Evolutionary conservation across 2,888 invertebrate species (phyloP).

Genomic region (Diarsia rubi): DNA sequence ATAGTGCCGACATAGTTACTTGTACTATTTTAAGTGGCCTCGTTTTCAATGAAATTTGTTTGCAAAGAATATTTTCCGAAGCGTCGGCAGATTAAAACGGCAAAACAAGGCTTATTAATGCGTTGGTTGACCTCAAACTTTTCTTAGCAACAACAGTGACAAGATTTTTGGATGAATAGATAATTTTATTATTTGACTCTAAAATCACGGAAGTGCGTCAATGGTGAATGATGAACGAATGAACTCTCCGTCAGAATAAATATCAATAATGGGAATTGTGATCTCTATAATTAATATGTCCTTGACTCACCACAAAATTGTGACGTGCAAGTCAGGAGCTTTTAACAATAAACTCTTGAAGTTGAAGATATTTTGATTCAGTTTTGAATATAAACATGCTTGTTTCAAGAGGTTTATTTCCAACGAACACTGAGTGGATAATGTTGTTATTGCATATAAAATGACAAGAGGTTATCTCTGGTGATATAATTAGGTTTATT

Average conservation of each 20-base stretch:
- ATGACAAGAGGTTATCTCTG: slow-evolving; percentile 59
- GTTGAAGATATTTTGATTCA: slow-evolving; percentile 38
- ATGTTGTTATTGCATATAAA: slow-evolving; percentile 50
- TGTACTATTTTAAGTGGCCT: slow-evolving; percentile 63
- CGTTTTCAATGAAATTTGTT: slow-evolving; percentile 49
- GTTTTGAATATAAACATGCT: slow-evolving; percentile 38
- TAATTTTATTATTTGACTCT: slow-evolving; percentile 24
- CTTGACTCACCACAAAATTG: slow-evolving; percentile 33
- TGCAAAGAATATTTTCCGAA: slow-evolving; percentile 53
- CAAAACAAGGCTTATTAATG: slow-evolving; percentile 4
- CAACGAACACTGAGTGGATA: slow-evolving; percentile 20
- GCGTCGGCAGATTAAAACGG: slow-evolving; percentile 26
- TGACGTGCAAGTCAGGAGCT: slow-evolving; percentile 25
- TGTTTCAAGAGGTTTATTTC: slow-evolving; percentile 39
- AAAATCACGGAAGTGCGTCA: slow-evolving; percentile 38
- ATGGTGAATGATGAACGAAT: slow-evolving; percentile 21
- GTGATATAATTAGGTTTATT: slow-evolving; percentile 35
- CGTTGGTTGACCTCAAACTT: slow-evolving; percentile 27
- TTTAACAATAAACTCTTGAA: slow-evolving; percentile 4
- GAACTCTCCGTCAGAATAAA: slow-evolving; percentile 8
- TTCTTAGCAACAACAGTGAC: not conserved
- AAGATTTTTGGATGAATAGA: slow-evolving; percentile 6
- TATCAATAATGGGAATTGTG: slow-evolving; percentile 17
- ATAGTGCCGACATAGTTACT: slow-evolving; percentile 60
- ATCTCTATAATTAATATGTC: slow-evolving; percentile 20